Evolutionary conservation across 2,888 invertebrate genomes (phyloP), one percentile per base, ranked within the genome.

Genomic region (Eilema griseolum): DNA sequence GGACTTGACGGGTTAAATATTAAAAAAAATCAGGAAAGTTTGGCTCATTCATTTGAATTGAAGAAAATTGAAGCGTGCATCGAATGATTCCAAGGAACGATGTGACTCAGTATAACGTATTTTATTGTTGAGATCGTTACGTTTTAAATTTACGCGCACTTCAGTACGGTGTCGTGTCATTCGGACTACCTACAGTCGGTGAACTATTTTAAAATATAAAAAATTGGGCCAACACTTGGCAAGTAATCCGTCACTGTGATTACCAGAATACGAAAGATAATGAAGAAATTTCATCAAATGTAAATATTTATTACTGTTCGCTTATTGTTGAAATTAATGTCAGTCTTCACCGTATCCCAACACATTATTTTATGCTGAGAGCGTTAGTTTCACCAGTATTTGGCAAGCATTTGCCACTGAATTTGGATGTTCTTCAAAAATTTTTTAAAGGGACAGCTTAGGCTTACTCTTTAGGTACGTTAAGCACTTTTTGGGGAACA

Each of bases 71-170:
- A 69, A 76, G 70, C 71, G 41, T 67, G 66, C 69, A 75, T 72
- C 52, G 74, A 77, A 72, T 62, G 63, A 66, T 79, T 83, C 81
- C 80, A 73, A 78, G 69, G 79, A 83, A 81, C 78, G 63, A 70
- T 70, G 72, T 83, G 82, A 82, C 61, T 82, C 82, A 83, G 64
- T 59, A 56, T 63, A 79, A 68, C 69, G 76, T 81, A 76, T 78
- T 72, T 74, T 83, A 79, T 83, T 81, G 81, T 81, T 70, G 65
- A 67, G 71, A 74, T 75, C 81, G 72, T 83, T 83, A 81, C 82
- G 73, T 74, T 71, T 79, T 71, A 78, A 79, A 82, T 83, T 83
- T 83, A 83, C 73, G 76, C 74, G 71, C 66, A 71, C 79, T 72
- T 70, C 71, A 71, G 61, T 70, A 70, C 61, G 68, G 26, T 64